Conservation (phyloP, 1,140 invertebrate species). For the Saccostrea glomerata region DNA sequence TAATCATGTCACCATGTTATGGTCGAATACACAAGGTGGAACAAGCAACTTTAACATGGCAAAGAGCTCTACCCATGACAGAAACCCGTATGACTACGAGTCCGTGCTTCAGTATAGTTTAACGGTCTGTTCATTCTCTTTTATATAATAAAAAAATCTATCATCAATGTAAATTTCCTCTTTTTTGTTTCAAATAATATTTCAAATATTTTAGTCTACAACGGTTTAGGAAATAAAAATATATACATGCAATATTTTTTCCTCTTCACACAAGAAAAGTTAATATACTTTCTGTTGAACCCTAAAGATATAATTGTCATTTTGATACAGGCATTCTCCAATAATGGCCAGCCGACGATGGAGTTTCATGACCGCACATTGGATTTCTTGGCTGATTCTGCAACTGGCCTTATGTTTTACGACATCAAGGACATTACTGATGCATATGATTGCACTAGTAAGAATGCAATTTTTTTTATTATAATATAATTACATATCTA, state of each 20-base stretch:
- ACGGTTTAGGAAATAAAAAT: too few relatives aligned
- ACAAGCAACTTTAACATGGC: conserved; percentile 45
- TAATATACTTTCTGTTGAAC: too few relatives aligned
- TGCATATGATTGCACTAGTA: conserved; percentile 47
- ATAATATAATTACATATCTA: too few relatives aligned
- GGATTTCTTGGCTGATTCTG: conserved; percentile 45
- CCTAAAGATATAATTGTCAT: too few relatives aligned
- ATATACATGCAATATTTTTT: too few relatives aligned
- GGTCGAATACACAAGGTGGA: conserved; percentile 38
- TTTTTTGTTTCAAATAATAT: too few relatives aligned
- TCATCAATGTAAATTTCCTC: too few relatives aligned
- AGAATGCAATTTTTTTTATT: too few relatives aligned
- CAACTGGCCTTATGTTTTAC: conserved; percentile 47
- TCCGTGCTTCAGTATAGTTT: conserved; percentile 56
- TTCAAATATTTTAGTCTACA: too few relatives aligned
- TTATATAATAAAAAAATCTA: background rate
- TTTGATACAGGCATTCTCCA: conserved; percentile 29
- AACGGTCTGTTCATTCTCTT: conserved; percentile 46
- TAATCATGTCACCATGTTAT: conserved; percentile 38
- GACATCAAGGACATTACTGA: conserved; percentile 43
- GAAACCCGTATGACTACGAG: conserved; percentile 49
- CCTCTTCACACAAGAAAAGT: too few relatives aligned
- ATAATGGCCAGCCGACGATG: conserved; percentile 42
- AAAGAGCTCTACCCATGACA: conserved; percentile 29
- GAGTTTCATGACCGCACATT: conserved; percentile 44